Conservation (phyloP, 64 coral and sea anemone genomes). For the Dendrophyllia cribrosa region DNA sequence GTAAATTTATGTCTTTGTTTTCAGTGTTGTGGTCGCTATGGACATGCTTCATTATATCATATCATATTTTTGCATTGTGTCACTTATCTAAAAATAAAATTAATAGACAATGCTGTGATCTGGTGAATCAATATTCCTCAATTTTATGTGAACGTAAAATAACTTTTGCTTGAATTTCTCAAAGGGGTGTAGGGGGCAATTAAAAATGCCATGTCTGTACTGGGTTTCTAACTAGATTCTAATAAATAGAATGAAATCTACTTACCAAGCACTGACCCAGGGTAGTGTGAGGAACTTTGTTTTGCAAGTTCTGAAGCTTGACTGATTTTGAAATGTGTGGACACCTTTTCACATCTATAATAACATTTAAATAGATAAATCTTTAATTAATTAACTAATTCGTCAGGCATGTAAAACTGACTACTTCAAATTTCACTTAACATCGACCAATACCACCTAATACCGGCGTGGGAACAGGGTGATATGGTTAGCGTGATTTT, state of each 20-base stretch:
- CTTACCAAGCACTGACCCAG: constrained; percentile 85
- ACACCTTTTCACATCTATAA: constrained; percentile 54
- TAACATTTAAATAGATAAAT: background rate
- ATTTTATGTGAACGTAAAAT: no score
- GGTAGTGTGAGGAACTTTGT: constrained; percentile 78
- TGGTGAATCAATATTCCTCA: no score
- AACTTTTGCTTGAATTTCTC: no score
- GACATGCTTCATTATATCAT: no score
- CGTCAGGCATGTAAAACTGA: background rate
- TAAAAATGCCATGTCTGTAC: background rate
- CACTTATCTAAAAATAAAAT: no score
- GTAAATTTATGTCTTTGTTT: no score
- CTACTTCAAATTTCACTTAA: no score
- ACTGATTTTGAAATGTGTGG: constrained; percentile 77
- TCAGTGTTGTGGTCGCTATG: no score
- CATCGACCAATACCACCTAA: background rate
- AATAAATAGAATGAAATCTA: background rate
- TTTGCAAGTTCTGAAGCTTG: constrained; percentile 63
- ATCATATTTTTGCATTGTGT: no score
- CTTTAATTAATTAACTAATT: background rate
- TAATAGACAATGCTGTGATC: no score
- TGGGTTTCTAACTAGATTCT: background rate
- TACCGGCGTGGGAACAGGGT: background rate
- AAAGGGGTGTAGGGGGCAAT: no score
- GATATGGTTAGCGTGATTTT: no score